These are phyloP conservation scores for Acrobasis repandana DNA, from an alignment of 2,888 invertebrate genomes.

Conservation along the genomic window DNA sequence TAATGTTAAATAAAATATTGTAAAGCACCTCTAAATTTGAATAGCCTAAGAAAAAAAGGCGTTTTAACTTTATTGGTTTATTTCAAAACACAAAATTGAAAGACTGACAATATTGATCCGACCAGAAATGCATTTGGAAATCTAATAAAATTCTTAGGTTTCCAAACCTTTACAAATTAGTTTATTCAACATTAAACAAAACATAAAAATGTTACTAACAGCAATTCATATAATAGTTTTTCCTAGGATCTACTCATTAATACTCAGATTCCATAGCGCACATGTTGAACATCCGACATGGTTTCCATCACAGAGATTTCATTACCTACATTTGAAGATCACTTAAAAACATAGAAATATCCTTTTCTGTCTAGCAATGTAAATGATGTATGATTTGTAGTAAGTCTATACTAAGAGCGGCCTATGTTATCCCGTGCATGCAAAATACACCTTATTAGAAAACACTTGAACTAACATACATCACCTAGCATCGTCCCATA, in stretches of 20 bases:
- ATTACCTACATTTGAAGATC: slow-evolving; percentile 69
- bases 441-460: slow-evolving; percentile 65
- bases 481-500: slow-evolving; percentile 73
- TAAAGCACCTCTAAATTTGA: no score
- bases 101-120: slow-evolving; percentile 73
- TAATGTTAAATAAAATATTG: no score
- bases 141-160: slow-evolving; percentile 59
- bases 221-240: slow-evolving; percentile 70
- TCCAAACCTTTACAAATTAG: slow-evolving; percentile 75
- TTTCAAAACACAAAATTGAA: slow-evolving; percentile 80
- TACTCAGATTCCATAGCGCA: slow-evolving; percentile 75
- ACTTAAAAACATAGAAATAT: slow-evolving; percentile 71
- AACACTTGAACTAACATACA: slow-evolving; percentile 71
- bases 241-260: slow-evolving; percentile 75
- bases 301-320: slow-evolving; percentile 78
- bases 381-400: slow-evolving; percentile 71
- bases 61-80: slow-evolving; percentile 72
- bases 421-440: slow-evolving; percentile 64
- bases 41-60: neutral
- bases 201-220: slow-evolving; percentile 78
- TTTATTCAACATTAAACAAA: slow-evolving; percentile 79
- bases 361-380: slow-evolving; percentile 71
- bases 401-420: slow-evolving; percentile 67
- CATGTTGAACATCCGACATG: slow-evolving; percentile 70
- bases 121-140: slow-evolving; percentile 72